These are phyloP conservation scores for Falcunculus frontatus DNA, from an alignment of 2,113 vertebrate genomes.

Conservation along the genomic window DNA sequence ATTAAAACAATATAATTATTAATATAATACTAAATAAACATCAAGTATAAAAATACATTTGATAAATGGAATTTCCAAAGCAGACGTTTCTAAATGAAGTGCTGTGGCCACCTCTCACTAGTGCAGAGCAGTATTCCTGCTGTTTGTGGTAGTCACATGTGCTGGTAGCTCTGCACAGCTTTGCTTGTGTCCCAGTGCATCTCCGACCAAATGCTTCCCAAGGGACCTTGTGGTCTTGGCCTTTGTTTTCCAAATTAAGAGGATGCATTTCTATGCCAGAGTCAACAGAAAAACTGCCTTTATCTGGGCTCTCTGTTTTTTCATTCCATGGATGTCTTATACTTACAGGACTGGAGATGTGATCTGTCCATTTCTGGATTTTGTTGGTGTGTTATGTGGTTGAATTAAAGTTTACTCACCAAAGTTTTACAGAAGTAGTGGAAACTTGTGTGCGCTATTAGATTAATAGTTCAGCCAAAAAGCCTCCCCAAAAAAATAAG, in stretches of 20 bases:
- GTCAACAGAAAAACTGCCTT: not conserved
- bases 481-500: not conserved
- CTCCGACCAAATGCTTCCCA: not conserved
- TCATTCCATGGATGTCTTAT: not conserved
- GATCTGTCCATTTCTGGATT: not conserved
- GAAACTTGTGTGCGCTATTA: not conserved
- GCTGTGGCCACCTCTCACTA: not conserved
- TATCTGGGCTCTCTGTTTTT: not conserved
- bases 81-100: not conserved
- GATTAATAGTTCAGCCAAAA: not conserved
- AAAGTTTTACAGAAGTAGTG: not conserved
- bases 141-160: not conserved
- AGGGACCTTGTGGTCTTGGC: not conserved
- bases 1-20: not conserved
- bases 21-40: not conserved
- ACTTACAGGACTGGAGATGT: not conserved
- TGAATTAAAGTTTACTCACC: not conserved
- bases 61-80: not conserved
- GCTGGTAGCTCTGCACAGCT: not conserved
- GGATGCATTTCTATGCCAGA: not conserved
- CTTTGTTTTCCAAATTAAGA: not conserved
- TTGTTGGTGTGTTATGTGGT: not conserved
- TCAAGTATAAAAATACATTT: not conserved
- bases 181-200: not conserved
- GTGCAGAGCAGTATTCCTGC: not conserved